A percentile compares a stretch with the other conserved stretches of the same genome.
These are phyloP conservation scores for Noturus placidus DNA, from an alignment of 2,113 vertebrate genomes.

Conservation along the genomic window DNA sequence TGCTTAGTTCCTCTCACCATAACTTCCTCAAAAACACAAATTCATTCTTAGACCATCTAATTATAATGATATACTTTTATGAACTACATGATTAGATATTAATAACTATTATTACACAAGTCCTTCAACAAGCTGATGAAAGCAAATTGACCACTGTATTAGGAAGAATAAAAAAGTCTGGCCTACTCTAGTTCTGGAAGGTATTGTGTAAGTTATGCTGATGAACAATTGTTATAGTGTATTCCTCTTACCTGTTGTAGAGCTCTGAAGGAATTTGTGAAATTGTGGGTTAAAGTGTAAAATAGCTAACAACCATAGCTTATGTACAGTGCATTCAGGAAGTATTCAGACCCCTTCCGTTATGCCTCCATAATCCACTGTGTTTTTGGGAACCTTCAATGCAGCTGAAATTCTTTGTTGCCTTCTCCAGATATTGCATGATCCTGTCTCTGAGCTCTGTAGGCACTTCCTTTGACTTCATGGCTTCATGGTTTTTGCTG, in stretches of 20 bases:
- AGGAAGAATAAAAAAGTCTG: background rate
- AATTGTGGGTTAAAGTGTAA: too few relatives aligned
- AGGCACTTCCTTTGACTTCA: too few relatives aligned
- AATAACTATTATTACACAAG: background rate
- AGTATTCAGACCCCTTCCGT: too few relatives aligned
- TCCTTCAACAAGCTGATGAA: background rate
- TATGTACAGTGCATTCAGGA: background rate
- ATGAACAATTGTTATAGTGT: background rate
- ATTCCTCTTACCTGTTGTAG: background rate
- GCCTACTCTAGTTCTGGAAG: background rate
- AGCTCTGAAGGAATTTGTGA: background rate
- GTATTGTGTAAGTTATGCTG: background rate
- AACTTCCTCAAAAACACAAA: background rate
- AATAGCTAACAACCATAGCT: background rate
- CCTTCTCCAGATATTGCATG: too few relatives aligned
- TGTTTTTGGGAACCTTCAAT: too few relatives aligned
- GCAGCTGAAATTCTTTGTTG: too few relatives aligned
- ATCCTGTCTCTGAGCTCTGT: too few relatives aligned
- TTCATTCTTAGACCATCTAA: background rate
- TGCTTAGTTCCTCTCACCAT: background rate
- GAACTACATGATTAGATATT: background rate
- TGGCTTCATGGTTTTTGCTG: too few relatives aligned
- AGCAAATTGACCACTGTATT: background rate
- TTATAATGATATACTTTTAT: background rate
- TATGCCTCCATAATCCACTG: too few relatives aligned